phyloP scores from a whole-genome alignment of 2,797 vertebrate genomes.

The Anniella stebbinsi region DNA sequence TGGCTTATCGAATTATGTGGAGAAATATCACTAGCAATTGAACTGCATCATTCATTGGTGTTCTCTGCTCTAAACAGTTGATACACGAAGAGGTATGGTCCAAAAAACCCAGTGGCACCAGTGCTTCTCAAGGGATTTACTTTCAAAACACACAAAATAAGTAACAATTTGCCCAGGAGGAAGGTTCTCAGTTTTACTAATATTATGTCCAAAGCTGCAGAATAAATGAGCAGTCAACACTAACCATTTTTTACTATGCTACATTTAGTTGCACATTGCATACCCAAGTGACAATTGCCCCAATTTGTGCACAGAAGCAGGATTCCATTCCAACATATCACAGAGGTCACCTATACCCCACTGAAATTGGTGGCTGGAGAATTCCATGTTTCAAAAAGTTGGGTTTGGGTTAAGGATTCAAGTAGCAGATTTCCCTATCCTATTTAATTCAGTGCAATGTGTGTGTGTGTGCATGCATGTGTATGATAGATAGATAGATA shows the following conservation, averaged over 20 bases:
- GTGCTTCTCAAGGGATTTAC: neutral
- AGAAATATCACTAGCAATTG: conserved; percentile 41
- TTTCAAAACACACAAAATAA: neutral
- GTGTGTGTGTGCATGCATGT: neutral
- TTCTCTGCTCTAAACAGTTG: conserved; percentile 30
- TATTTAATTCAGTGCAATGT: neutral
- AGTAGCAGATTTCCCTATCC: neutral
- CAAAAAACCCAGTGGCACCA: neutral
- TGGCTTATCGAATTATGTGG: conserved; percentile 54
- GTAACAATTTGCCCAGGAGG: neutral
- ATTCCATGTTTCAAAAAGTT: neutral
- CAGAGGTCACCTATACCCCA: neutral
- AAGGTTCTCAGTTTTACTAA: neutral
- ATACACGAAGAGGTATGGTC: neutral
- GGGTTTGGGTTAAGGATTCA: neutral
- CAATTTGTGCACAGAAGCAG: neutral
- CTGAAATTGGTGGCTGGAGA: neutral
- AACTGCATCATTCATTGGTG: conserved; percentile 18
- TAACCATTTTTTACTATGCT: neutral
- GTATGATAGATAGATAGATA: neutral
- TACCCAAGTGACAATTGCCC: neutral
- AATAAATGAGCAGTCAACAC: neutral
- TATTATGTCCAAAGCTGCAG: neutral
- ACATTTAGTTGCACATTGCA: neutral
- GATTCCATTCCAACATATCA: neutral